A percentile compares a stretch with the other conserved stretches of the same genome.
Conservation (phyloP, 37 sponge, comb jelly and placozoan species). For the Corticium candelabrum region DNA sequence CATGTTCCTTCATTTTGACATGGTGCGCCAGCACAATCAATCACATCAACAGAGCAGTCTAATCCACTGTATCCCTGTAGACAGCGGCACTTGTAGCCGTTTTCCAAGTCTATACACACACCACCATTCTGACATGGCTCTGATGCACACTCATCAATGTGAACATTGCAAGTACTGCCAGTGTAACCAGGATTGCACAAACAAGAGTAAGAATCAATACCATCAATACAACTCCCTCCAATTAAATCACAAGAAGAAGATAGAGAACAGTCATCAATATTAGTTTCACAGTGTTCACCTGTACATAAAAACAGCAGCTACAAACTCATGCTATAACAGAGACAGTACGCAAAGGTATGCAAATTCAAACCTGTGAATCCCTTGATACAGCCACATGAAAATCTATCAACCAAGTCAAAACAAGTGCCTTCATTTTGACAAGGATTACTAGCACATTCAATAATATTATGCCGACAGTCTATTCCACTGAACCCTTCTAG, state of each 20-base stretch:
- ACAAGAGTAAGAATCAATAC: neutral
- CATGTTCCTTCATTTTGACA: slow-evolving; percentile 22
- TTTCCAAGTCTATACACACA: slow-evolving; percentile 7
- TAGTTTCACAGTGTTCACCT: slow-evolving; percentile 31
- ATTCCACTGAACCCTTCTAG: slow-evolving; percentile 32
- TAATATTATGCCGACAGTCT: slow-evolving; percentile 30
- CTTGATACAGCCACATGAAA: slow-evolving; percentile 1
- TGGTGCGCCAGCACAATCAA: neutral
- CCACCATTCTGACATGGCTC: slow-evolving; percentile 21
- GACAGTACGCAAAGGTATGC: too few relatives aligned
- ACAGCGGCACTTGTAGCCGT: slow-evolving; percentile 10
- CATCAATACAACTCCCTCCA: slow-evolving; percentile 35
- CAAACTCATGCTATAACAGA: too few relatives aligned
- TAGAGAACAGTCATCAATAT: slow-evolving; percentile 42
- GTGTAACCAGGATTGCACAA: slow-evolving; percentile 24
- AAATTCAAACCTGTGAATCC: slow-evolving; percentile 51
- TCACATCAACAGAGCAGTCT: neutral
- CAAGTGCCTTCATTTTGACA: slow-evolving; percentile 62
- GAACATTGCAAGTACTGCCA: slow-evolving; percentile 31
- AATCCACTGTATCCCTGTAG: slow-evolving; percentile 5
- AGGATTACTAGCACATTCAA: slow-evolving; percentile 41
- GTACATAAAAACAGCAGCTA: too few relatives aligned
- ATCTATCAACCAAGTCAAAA: slow-evolving; percentile 8
- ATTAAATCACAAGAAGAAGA: slow-evolving; percentile 10
- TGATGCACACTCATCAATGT: slow-evolving; percentile 13